Evolutionary conservation across 2,888 invertebrate species (phyloP), one percentile per base, ranked within the genome.

Genomic region (Monochamus alternatus): DNA sequence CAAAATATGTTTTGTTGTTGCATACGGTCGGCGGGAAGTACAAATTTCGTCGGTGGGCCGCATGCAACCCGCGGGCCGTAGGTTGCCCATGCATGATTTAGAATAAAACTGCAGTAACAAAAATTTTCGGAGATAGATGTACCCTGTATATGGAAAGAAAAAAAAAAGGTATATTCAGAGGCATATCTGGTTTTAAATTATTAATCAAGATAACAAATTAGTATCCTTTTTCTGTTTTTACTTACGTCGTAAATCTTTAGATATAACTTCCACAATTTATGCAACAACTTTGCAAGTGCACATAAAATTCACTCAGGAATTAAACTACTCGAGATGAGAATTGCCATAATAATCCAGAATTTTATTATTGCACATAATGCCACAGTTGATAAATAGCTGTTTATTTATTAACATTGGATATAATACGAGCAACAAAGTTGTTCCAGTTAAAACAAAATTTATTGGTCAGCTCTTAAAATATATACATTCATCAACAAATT

Each of bases 401-500:
- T 71, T 71, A 70, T 65, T 64, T 64, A 72, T 72, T 65, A 72
- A 65, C 64, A 58, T 65, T 72, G 55, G 30, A 31, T 65, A 65
- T 55, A 59, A 59, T 47, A 44, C 22, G 60, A 30, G 69, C 72
- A 66, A 73, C 73, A 73, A 66, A 60, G 73, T 73, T 47, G 73
- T 65, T 52, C 66, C 60, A 51, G 59, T 62, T 60, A 62, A 73
- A 73, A 67, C 43, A 51, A 67, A 74, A 68, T 74, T 60, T 74
- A 67, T 74, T 51, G 62, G 30, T 38, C 22, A 51, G 58, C 14
- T 62, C 62, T 74, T 52, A 68, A 68, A 68, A 70, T 62, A 70
- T 67, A 5, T 63, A 68, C 68, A 68, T 32, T 73, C 68, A 38
- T 62, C 67, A 55, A 68, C 74, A 67, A 67, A 74, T 74, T 74